Evolutionary conservation across 2,888 invertebrate species (phyloP), one percentile per base, ranked within the genome.

Genomic region (Heliconius aoede): DNA sequence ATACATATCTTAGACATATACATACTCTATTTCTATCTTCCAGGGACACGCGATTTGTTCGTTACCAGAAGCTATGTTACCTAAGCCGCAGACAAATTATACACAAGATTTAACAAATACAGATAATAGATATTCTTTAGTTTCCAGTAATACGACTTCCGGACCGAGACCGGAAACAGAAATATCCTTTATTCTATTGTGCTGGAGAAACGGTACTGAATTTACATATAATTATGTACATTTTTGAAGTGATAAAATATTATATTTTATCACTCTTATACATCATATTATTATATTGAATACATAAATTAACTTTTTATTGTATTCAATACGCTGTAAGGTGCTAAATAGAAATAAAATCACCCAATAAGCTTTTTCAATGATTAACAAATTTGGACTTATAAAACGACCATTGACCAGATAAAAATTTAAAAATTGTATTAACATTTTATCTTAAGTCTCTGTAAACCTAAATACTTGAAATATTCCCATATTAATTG

Each of bases 21-120:
- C 78, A 81, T 81, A 79, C 78, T 79, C 80, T 78, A 79, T 83
- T 81, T 82, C 76, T 77, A 83, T 80, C 82, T 81, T 83, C 81
- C 81, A 76, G 76, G 77, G 79, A 79, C 90, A 89, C 87, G 89
- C 90, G 80, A 89, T 82, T 78, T 84, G 83, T 86, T 89, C 86
- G 86, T 90, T 89, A 87, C 81, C 79, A 77, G 82, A 83, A 62
- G 61, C 58, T 40, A 67, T 61, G 69, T 71, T 62, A 75, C 62
- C 51, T 62, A 55, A 71, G 64, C 76, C 77, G 15, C 36, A 78
- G 71, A 80, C 76, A 77, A 78, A 80, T 78, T 73, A 78, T 69
- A 78, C 65, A 73, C 72, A 77, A 79, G 76, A 76, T 80, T 76
- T 72, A 74, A 76, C 74, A 76, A 72, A 76, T 73, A 74, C 73